Evolutionary conservation across 2,888 invertebrate species (phyloP).

Genomic region (Meghimatium bilineatum): DNA sequence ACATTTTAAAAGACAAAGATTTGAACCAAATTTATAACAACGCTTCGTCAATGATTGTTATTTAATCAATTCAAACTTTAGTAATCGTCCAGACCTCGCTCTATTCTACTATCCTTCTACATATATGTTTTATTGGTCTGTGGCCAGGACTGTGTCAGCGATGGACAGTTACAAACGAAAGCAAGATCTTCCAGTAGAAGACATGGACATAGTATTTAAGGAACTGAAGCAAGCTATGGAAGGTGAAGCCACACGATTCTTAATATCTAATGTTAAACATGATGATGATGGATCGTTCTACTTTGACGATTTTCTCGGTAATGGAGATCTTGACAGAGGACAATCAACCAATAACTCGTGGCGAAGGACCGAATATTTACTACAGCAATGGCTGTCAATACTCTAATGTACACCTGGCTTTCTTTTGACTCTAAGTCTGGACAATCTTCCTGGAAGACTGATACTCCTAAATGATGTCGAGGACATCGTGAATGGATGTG

Average conservation of each 20-base stretch:
- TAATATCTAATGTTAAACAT: not conserved
- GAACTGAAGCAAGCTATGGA: not conserved
- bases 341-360: slow-evolving; percentile 42
- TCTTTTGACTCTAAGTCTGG: slow-evolving; percentile 57
- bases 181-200: not conserved
- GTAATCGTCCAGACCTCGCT: not conserved
- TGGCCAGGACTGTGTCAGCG: not conserved
- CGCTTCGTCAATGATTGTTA: not conserved
- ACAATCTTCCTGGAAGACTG: slow-evolving; percentile 56
- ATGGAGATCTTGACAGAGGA: slow-evolving; percentile 10
- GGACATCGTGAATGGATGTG: not conserved
- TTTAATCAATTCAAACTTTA: not conserved
- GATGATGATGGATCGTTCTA: not conserved
- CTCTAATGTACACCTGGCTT: slow-evolving; percentile 66
- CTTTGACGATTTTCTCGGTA: slow-evolving; percentile 1
- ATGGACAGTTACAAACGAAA: not conserved
- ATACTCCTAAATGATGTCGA: not conserved
- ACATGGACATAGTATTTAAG: not conserved
- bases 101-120: not conserved
- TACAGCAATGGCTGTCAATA: slow-evolving; percentile 67
- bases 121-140: not conserved
- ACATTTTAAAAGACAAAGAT: slow-evolving; percentile 58
- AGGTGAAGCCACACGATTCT: not conserved
- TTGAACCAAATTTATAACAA: not conserved
- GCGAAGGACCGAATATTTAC: slow-evolving; percentile 68